Evolutionary conservation across 2,113 vertebrate genomes (phyloP).

Genomic region (Cyphomyrus plagiostoma): DNA sequence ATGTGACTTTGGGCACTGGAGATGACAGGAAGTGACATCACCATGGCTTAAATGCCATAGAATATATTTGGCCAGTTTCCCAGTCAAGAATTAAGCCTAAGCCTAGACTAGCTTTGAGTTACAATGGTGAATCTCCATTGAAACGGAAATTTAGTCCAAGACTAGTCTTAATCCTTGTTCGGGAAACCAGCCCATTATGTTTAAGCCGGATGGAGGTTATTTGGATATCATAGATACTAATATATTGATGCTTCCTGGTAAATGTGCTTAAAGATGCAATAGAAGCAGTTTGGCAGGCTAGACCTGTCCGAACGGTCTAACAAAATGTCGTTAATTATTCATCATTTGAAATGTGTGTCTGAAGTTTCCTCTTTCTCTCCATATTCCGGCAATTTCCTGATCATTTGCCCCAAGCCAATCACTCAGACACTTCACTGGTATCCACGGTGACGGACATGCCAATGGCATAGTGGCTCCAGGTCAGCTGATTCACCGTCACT

Average conservation of each 20-base stretch:
- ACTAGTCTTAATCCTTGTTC: too few relatives aligned
- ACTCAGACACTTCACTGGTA: not conserved
- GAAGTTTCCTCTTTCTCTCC: not conserved
- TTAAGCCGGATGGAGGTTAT: not conserved
- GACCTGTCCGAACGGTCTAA: not conserved
- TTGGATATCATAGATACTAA: not conserved
- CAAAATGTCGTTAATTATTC: not conserved
- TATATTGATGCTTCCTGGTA: not conserved
- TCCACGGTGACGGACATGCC: not conserved
- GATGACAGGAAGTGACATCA: not conserved
- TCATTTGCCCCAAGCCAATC: not conserved
- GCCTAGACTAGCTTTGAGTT: too few relatives aligned
- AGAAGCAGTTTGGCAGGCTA: not conserved
- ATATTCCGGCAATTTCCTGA: not conserved
- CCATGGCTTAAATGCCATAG: not conserved
- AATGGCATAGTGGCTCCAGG: not conserved
- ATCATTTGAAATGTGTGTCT: not conserved
- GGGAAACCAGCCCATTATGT: too few relatives aligned
- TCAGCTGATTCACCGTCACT: not conserved
- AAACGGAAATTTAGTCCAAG: too few relatives aligned
- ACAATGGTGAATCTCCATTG: too few relatives aligned
- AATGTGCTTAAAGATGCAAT: not conserved
- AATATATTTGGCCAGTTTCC: not conserved
- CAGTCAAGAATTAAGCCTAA: too few relatives aligned
- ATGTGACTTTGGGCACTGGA: not conserved